Conservation (phyloP, 2,888 invertebrate species). For the Anoplius nigerrimus region DNA sequence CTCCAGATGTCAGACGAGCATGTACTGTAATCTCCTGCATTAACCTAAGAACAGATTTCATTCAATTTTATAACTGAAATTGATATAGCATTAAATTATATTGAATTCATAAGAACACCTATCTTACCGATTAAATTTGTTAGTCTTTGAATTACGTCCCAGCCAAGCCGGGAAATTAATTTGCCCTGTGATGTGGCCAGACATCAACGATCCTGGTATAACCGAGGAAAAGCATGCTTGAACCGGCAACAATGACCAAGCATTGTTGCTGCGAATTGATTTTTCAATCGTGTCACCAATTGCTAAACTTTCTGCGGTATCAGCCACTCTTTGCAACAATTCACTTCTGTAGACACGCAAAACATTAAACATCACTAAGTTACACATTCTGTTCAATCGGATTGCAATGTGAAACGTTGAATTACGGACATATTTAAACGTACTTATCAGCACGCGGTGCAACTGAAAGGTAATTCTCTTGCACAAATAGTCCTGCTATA, state of each 20-base stretch:
- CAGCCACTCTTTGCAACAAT: conserved; percentile 83
- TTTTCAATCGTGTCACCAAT: conserved; percentile 90
- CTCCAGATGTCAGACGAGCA: conserved; percentile 65
- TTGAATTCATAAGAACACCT: conserved; percentile 40
- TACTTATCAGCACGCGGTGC: conserved; percentile 85
- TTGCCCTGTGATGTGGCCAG: conserved; percentile 86
- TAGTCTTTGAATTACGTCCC: conserved; percentile 92
- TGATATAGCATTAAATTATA: background rate
- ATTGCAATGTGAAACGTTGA: background rate
- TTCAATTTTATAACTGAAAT: background rate
- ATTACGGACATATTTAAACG: conserved; percentile 53
- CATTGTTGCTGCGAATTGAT: conserved; percentile 85
- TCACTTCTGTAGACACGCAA: conserved; percentile 71
- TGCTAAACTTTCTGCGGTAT: conserved; percentile 90
- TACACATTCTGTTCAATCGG: background rate
- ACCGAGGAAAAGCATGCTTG: conserved; percentile 95
- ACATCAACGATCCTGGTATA: conserved; percentile 90
- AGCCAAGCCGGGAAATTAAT: conserved; percentile 97
- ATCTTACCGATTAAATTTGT: conserved; percentile 89
- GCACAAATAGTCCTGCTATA: conserved; percentile 96
- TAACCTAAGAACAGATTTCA: conserved; percentile 53
- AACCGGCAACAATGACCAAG: conserved; percentile 91
- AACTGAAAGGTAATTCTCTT: conserved; percentile 95
- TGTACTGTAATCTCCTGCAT: conserved; percentile 70
- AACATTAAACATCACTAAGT: conserved; percentile 5